A percentile compares a stretch with the other conserved stretches of the same genome.
These are phyloP conservation scores for Griposia aprilina DNA, from an alignment of 2,888 invertebrate genomes.

Conservation along the genomic window DNA sequence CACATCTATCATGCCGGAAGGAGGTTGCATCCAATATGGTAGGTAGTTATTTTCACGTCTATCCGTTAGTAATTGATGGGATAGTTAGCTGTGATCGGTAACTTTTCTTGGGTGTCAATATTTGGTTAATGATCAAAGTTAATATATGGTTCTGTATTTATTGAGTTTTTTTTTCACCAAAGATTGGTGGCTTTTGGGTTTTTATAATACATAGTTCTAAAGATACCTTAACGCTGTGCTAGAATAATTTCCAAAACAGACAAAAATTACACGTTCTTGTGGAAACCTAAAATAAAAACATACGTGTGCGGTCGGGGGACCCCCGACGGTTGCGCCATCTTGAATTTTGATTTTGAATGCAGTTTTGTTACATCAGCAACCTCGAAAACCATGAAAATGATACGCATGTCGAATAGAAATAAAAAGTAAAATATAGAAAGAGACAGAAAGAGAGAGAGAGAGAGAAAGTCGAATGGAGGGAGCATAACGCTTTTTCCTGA, in stretches of 20 bases:
- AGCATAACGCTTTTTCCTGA: too few species aligned
- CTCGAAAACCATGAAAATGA: too few species aligned
- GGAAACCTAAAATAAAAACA: neutral
- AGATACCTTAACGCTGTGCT: neutral
- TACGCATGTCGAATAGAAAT: too few species aligned
- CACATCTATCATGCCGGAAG: conserved; percentile 69
- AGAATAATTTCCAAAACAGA: neutral
- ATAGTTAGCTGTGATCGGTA: conserved; percentile 13
- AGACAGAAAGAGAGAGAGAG: too few species aligned
- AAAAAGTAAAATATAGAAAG: too few species aligned
- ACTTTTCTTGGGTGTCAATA: neutral
- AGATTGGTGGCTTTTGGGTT: neutral
- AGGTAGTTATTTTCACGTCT: conserved; percentile 44
- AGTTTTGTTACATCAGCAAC: too few species aligned
- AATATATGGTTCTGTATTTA: neutral
- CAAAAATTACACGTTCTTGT: neutral
- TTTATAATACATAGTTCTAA: neutral
- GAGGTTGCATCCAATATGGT: conserved; percentile 30
- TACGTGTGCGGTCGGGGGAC: too few species aligned
- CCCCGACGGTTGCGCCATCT: too few species aligned
- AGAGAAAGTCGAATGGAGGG: too few species aligned
- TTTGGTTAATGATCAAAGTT: conserved; percentile 1
- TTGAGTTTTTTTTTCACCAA: neutral
- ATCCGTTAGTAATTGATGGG: conserved; percentile 25
- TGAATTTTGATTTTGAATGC: too few species aligned